These are phyloP conservation scores for Raja brachyura DNA, from an alignment of 2,113 vertebrate genomes.

Conservation along the genomic window DNA sequence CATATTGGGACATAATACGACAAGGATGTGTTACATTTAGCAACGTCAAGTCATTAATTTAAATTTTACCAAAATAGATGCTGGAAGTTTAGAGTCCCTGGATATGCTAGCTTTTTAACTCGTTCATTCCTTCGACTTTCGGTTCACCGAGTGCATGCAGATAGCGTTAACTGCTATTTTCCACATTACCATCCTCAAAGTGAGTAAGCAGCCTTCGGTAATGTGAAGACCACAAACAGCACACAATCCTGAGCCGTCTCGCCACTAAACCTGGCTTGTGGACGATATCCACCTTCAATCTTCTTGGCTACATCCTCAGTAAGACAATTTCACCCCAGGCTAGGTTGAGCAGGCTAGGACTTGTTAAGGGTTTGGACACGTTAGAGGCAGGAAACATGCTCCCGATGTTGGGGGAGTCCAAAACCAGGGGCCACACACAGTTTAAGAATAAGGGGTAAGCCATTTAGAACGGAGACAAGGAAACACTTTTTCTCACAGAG, in stretches of 20 bases:
- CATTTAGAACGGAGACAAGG: too few relatives aligned
- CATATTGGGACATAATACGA: neutral
- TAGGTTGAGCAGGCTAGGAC: too few relatives aligned
- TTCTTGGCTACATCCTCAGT: too few relatives aligned
- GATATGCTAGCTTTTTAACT: neutral
- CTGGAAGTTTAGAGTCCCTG: neutral
- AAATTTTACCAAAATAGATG: neutral
- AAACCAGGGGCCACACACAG: too few relatives aligned
- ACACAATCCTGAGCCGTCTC: neutral
- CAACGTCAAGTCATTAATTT: slow-evolving; percentile 3
- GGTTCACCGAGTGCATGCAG: neutral
- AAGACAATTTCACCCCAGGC: too few relatives aligned
- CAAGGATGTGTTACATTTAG: neutral
- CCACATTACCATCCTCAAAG: neutral
- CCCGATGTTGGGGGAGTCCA: too few relatives aligned
- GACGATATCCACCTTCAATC: too few relatives aligned
- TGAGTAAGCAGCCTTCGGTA: neutral
- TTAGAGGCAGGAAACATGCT: too few relatives aligned
- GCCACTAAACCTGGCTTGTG: too few relatives aligned
- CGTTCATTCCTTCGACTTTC: neutral
- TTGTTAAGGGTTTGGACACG: too few relatives aligned
- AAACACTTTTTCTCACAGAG: too few relatives aligned
- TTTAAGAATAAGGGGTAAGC: too few relatives aligned
- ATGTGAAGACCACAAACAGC: neutral
- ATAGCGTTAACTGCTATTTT: neutral